Evolutionary conservation across 2,113 vertebrate species (phyloP).

Genomic region (Protobothrops mucrosquamatus): DNA sequence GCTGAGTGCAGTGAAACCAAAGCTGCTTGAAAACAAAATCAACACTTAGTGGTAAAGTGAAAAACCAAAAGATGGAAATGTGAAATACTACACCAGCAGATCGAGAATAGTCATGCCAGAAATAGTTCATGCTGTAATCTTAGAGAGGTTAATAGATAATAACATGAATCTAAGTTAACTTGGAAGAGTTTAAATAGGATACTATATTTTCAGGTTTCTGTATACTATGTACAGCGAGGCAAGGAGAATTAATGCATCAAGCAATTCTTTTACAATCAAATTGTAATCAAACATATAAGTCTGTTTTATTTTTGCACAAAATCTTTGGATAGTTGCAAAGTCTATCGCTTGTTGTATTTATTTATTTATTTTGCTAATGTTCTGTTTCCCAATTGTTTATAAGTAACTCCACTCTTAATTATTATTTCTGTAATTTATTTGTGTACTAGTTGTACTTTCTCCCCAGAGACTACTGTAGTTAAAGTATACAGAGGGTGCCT

Average conservation of each 20-base stretch:
- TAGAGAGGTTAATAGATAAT: constrained; percentile 42
- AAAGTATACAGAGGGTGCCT: neutral
- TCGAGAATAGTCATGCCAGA: constrained; percentile 4
- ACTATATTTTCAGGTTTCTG: constrained; percentile 52
- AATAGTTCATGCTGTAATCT: constrained; percentile 21
- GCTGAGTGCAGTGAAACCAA: constrained; percentile 37
- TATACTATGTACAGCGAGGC: constrained; percentile 28
- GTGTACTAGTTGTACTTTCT: neutral
- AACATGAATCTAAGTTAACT: constrained; percentile 49
- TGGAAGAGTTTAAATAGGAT: constrained; percentile 42
- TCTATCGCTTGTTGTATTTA: neutral
- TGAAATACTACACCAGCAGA: constrained; percentile 36
- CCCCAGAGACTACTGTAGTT: neutral
- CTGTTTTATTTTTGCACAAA: neutral
- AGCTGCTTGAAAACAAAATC: constrained; percentile 39
- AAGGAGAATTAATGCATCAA: neutral
- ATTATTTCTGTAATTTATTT: neutral
- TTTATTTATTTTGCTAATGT: neutral
- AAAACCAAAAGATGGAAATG: constrained; percentile 47
- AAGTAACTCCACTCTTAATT: neutral
- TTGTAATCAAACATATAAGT: neutral
- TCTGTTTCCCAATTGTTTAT: neutral
- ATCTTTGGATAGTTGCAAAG: neutral
- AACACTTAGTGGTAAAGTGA: constrained; percentile 40
- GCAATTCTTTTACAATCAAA: neutral